Percentiles rank a stretch among this genome's conserved stretches.
Conservation (phyloP, 2,888 invertebrate genomes). For the Caradrina kadenii region DNA sequence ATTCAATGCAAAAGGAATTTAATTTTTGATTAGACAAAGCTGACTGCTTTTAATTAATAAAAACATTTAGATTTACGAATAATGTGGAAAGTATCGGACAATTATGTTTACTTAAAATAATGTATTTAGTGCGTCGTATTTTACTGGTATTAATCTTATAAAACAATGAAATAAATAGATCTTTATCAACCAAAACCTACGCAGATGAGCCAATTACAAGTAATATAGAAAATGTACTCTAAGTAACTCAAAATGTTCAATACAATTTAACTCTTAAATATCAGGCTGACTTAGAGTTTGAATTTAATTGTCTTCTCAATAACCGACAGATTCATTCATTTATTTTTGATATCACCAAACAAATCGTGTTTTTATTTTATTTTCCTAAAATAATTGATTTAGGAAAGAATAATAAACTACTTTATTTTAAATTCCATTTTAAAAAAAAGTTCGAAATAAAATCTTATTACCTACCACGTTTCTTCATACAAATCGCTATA, state of each 20-base stretch:
- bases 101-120: neutral
- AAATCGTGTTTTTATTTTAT: no score
- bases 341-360: neutral
- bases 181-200: neutral
- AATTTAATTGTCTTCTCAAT: no score
- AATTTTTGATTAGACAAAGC: slow-evolving; percentile 72
- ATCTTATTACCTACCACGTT: neutral
- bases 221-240: neutral
- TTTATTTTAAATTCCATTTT: no score
- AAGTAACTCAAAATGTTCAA: no score
- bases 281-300: no score
- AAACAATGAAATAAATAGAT: neutral
- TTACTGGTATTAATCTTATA: neutral
- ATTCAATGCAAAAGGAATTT: slow-evolving; percentile 86
- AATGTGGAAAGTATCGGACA: neutral
- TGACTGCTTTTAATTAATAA: slow-evolving; percentile 52
- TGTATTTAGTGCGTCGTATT: neutral
- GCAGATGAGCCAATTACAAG: neutral
- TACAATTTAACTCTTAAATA: no score
- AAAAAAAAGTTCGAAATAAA: neutral
- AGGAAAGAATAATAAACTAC: no score
- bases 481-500: neutral
- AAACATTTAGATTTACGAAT: slow-evolving; percentile 26
- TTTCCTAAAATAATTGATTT: no score
- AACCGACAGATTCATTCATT: neutral